phyloP scores from a whole-genome alignment of 2,888 invertebrate species.

The Anthophora plumipes region DNA sequence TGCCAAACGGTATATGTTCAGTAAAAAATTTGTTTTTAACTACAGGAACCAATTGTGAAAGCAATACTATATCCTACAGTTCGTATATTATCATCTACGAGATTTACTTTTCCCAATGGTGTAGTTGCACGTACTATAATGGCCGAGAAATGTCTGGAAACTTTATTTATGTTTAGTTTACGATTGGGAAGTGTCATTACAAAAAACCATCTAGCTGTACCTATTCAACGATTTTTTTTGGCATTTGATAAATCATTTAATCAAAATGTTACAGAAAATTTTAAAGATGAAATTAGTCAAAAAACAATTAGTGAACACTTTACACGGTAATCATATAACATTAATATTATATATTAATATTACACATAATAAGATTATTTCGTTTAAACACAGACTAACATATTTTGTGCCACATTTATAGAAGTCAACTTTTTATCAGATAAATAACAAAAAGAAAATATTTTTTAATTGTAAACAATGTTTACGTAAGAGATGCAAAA shows the following conservation, averaged over 20 bases:
- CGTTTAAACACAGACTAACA: too few relatives aligned
- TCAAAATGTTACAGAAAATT: constrained; percentile 37
- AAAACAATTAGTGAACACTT: constrained; percentile 42
- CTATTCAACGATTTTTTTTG: constrained; percentile 90
- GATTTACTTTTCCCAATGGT: constrained; percentile 93
- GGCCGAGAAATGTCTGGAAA: constrained; percentile 92
- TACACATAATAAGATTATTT: too few relatives aligned
- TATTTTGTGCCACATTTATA: too few relatives aligned
- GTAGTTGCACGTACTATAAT: constrained; percentile 90
- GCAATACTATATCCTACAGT: constrained; percentile 94
- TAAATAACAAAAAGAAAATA: not conserved
- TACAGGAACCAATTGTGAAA: constrained; percentile 93
- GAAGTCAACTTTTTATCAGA: not conserved
- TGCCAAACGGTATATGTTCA: not conserved
- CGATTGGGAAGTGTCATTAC: constrained; percentile 92
- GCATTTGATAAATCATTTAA: constrained; percentile 91
- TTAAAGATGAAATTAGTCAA: constrained; percentile 49
- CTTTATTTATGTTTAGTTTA: constrained; percentile 91
- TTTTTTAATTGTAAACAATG: too few relatives aligned
- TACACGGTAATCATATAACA: too few relatives aligned
- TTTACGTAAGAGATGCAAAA: too few relatives aligned
- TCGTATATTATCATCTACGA: constrained; percentile 91
- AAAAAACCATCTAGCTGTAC: constrained; percentile 89
- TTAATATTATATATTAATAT: too few relatives aligned
- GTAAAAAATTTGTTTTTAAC: constrained; percentile 50